A percentile compares a stretch with the other conserved stretches of the same genome.
phyloP scores from a whole-genome alignment of 2,888 invertebrate species.

The Leucophenga montana region DNA sequence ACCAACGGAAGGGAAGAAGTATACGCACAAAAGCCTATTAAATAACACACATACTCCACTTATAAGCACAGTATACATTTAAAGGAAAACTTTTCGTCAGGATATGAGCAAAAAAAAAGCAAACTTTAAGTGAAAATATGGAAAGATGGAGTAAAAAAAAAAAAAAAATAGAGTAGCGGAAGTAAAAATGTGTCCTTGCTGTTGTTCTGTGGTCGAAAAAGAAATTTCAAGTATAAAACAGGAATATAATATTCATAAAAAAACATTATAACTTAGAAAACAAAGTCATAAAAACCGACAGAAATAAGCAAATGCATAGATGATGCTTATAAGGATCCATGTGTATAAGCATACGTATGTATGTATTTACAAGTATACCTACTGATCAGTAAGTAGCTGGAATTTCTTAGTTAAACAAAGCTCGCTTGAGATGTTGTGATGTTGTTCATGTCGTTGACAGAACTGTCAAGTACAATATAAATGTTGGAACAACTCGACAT shows the following conservation, averaged over 20 bases:
- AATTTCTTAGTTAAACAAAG: too few relatives aligned
- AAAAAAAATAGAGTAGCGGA: not conserved
- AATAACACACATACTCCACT: slow-evolving; percentile 12
- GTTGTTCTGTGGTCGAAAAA: slow-evolving; percentile 20
- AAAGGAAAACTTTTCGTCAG: slow-evolving; percentile 9
- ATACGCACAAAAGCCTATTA: slow-evolving; percentile 23
- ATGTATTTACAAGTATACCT: too few relatives aligned
- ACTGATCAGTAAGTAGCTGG: too few relatives aligned
- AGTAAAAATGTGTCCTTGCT: not conserved
- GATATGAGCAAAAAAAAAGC: not conserved
- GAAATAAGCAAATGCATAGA: not conserved
- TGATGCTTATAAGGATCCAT: not conserved
- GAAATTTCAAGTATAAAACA: slow-evolving; percentile 1
- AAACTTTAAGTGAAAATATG: not conserved
- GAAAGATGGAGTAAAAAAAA: not conserved
- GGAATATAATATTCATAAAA: slow-evolving; percentile 10
- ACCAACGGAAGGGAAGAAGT: not conserved
- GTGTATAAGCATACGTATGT: not conserved
- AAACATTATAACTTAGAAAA: not conserved
- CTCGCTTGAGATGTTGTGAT: too few relatives aligned
- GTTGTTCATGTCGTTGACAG: too few relatives aligned
- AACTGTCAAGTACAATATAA: too few relatives aligned
- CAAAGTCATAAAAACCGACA: not conserved
- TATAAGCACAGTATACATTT: too few relatives aligned
- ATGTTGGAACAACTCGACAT: too few relatives aligned